Evolutionary conservation across 2,888 invertebrate genomes (phyloP), one percentile per base, ranked within the genome.

Genomic region (Cheilosia grossa): DNA sequence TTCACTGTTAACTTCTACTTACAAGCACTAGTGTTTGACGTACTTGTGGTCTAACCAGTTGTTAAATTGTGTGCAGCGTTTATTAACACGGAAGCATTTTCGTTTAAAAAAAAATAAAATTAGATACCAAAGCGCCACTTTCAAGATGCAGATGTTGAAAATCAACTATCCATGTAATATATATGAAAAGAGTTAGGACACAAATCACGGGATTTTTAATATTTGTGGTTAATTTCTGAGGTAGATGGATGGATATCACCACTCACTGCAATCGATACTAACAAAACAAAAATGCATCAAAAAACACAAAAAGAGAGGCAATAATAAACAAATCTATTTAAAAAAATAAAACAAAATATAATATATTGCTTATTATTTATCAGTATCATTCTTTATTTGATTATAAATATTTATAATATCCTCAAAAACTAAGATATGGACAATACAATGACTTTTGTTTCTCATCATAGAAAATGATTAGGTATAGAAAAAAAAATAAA

Each of bases 371-470:
- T 83, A 83, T 69, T 80, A 83, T 63, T 64, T 83, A 83, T 83
- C 83, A 83, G 83, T 83, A 83, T 83, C 83, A 59, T 79, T 83
- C 74, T 83, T 83, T 83, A 83, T 83, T 83, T 74, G 74, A 83
- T 83, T 51, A 37, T 37, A 37, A 37, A 37, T 37, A 47, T 47
- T 47, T 47, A 83, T 79, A 69, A 74, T 83, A 74, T 74, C 59
- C 83, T 83, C 74, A 83, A 79, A 83, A 51, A 75, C 47, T 83
- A 83, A 83, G 79, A 80, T 83, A 83, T 83, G 83, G 83, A 83
- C 83, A 83, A 74, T 79, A 54, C 64, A 69, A 74, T 70, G 44
- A 64, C 56, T 13, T 69, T 72, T 61, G 44, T 69, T 47, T 66
- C 49, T 56, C 27, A 21, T 30, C 54, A 47, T 61, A 44, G 33